Evolutionary conservation across 2,113 vertebrate species (phyloP).

Genomic region (Mugil cephalus): DNA sequence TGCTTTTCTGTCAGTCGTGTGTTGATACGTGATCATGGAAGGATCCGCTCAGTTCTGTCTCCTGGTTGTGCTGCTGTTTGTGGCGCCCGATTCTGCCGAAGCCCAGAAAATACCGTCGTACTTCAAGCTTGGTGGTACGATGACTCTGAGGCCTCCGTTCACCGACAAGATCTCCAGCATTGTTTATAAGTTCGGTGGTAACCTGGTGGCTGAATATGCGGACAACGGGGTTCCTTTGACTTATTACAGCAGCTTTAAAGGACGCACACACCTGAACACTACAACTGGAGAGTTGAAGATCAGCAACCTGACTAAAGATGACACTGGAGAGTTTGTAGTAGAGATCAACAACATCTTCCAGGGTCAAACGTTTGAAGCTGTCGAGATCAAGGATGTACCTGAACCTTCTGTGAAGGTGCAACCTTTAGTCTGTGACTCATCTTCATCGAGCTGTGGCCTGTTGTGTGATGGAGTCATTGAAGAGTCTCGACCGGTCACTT

Average conservation of each 20-base stretch:
- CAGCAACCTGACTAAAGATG: rapidly evolving
- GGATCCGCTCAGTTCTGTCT: too few relatives aligned
- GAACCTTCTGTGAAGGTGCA: rapidly evolving
- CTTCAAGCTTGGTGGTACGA: rapidly evolving
- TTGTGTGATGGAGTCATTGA: rapidly evolving
- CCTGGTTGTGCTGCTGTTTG: too few relatives aligned
- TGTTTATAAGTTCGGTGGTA: background rate
- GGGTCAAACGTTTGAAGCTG: rapidly evolving
- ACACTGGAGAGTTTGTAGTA: background rate
- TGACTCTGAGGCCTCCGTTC: rapidly evolving
- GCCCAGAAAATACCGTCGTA: background rate
- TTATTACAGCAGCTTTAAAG: rapidly evolving
- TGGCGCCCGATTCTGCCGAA: rapidly evolving
- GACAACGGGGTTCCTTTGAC: rapidly evolving
- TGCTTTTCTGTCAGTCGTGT: too few relatives aligned
- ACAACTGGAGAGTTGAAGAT: rapidly evolving
- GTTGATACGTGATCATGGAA: background rate
- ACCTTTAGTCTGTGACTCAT: rapidly evolving
- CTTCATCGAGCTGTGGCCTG: rapidly evolving
- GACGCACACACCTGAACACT: rapidly evolving
- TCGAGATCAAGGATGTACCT: rapidly evolving
- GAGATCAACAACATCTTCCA: slow-evolving; percentile 17
- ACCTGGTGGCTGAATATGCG: background rate
- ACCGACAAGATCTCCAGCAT: rapidly evolving
- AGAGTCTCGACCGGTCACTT: background rate